Conservation (phyloP, 2,797 vertebrate genomes). For the Margarornis squamiger region DNA sequence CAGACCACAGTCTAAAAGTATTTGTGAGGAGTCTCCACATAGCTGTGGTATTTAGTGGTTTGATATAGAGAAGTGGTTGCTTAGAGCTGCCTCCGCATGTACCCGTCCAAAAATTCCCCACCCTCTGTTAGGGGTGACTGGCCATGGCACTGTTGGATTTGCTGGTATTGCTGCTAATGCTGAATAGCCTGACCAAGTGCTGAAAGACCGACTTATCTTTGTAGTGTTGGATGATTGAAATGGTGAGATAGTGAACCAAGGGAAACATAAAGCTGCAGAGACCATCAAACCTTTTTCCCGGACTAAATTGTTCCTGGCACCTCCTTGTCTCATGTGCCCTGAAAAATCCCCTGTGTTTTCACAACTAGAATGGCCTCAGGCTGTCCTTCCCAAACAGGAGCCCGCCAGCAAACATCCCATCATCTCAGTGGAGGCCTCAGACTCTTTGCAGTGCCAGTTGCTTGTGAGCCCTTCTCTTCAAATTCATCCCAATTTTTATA, state of each 20-base stretch:
- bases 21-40: neutral
- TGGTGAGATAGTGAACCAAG: neutral
- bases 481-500: neutral
- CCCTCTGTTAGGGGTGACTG: accelerated
- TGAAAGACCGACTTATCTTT: neutral
- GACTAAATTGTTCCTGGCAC: neutral
- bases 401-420: accelerated
- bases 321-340: neutral
- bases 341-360: neutral
- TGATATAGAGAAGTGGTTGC: neutral
- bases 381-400: neutral
- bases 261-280: neutral
- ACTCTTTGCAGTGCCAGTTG: neutral
- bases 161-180: neutral
- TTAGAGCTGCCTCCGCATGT: neutral
- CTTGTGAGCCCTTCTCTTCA: neutral
- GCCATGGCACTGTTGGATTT: neutral
- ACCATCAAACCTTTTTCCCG: neutral
- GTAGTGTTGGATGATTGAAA: neutral
- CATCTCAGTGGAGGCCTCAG: accelerated
- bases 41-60: neutral
- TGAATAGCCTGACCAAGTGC: neutral
- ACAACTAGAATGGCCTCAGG: neutral
- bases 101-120: neutral
- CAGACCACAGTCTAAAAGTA: neutral